Evolutionary conservation across 2,113 vertebrate genomes (phyloP).

Genomic region (Corydoras sp.): DNA sequence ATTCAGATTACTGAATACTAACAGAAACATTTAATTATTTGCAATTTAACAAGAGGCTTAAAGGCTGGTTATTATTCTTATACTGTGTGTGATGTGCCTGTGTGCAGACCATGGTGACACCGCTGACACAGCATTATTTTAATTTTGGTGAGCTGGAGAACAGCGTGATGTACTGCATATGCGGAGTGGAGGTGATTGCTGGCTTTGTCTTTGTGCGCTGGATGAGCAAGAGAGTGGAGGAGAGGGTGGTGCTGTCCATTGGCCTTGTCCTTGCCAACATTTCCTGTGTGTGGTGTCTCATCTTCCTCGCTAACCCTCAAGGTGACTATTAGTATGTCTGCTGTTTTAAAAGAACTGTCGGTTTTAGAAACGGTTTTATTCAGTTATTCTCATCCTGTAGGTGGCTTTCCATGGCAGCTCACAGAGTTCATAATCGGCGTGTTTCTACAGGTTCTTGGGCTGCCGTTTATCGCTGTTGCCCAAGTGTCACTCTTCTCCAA

Average conservation of each 20-base stretch:
- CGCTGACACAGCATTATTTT: conserved; percentile 73
- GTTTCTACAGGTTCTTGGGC: conserved; percentile 73
- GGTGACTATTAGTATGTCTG: conserved; percentile 49
- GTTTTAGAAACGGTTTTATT: too few relatives aligned
- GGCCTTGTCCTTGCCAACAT: conserved; percentile 72
- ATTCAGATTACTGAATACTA: too few relatives aligned
- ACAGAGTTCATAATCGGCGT: conserved; percentile 74
- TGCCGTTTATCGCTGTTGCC: conserved; percentile 74
- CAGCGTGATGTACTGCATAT: conserved; percentile 77
- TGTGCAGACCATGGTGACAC: conserved; percentile 78
- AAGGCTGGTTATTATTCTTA: too few relatives aligned
- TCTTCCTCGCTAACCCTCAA: conserved; percentile 69
- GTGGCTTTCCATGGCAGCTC: conserved; percentile 61
- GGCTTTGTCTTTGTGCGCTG: conserved; percentile 75
- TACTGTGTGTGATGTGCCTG: neutral
- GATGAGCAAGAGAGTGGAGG: conserved; percentile 61
- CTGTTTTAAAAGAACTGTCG: too few relatives aligned
- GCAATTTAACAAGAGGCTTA: too few relatives aligned
- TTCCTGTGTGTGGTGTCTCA: conserved; percentile 73
- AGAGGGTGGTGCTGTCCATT: conserved; percentile 67
- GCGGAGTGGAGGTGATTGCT: conserved; percentile 72
- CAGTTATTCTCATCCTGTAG: conserved; percentile 35
- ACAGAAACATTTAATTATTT: too few relatives aligned
- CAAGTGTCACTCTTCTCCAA: conserved; percentile 80
- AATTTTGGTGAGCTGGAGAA: conserved; percentile 76